Evolutionary conservation across 2,888 invertebrate species (phyloP), one percentile per base, ranked within the genome.

Genomic region (Scelioninae gen. 2): DNA sequence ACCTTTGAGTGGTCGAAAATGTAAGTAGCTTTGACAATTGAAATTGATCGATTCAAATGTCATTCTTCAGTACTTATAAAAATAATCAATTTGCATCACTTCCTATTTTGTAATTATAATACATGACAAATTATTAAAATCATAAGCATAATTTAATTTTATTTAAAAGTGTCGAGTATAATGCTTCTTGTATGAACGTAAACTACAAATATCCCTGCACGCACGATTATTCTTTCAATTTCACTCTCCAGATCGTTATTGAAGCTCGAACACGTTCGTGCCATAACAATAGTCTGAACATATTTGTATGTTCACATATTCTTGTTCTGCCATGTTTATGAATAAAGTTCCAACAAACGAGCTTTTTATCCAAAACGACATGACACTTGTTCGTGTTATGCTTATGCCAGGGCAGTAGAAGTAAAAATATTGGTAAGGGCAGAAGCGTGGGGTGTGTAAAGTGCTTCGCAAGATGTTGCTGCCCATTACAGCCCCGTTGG

Each of bases 381-480:
- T 75, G 75, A 75, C 72, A 75, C 75, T 75, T 72, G 75, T 75
- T 72, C 75, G 53, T 63, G 75, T 68, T 68, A 72, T 75, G 75
- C 75, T 75, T 75, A 75, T 70, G 70, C 70, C 33, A 61, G 52
- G 65, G 70, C 63, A 43, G 65, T 61, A 61, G 60, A 48, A 75
- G 73, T 67, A 76, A 75, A 76, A 76, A 74, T 74, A 73, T 69
- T 70, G 75, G 74, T 61, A 71, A 75, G 73, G 74, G 77, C 65
- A 74, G 53, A 73, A 76, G 73, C 68, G 61, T 73, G 79, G 80
- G 79, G 75, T 73, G 81, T 78, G 81, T 77, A 76, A 83, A 84
- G 80, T 82, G 79, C 80, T 80, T 73, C 63, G 77, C 84, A 84
- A 84, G 82, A 83, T 84, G 84, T 83, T 83, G 82, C 84, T 78